Conservation (phyloP, 2,888 invertebrate genomes). For the Cheilosia variabilis region DNA sequence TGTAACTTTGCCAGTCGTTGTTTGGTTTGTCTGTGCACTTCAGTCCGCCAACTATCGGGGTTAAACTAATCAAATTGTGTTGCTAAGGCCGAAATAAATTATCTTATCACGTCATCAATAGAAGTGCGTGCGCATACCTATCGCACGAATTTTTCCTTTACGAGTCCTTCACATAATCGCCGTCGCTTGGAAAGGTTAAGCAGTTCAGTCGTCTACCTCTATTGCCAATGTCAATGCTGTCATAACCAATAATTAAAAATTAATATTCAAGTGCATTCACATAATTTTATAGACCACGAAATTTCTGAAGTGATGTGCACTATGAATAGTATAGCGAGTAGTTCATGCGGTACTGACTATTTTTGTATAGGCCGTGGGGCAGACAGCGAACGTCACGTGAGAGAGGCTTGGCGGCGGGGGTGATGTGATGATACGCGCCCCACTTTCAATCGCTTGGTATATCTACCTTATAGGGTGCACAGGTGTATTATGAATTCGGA, state of each 20-base stretch:
- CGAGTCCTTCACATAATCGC: constrained; percentile 56
- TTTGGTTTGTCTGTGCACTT: not conserved
- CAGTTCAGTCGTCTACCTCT: constrained; percentile 51
- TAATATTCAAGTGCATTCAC: constrained; percentile 70
- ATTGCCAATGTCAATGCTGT: constrained; percentile 50
- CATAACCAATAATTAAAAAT: constrained; percentile 69
- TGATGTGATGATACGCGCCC: constrained; percentile 1
- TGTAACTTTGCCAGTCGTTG: constrained; percentile 33
- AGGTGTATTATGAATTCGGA: constrained; percentile 27
- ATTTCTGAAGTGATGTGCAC: constrained; percentile 29
- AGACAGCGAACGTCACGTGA: constrained; percentile 17
- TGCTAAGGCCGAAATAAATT: constrained; percentile 43
- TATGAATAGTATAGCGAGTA: constrained; percentile 20
- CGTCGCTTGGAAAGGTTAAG: constrained; percentile 54
- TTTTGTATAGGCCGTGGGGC: constrained; percentile 10
- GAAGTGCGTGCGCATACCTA: constrained; percentile 46
- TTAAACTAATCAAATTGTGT: constrained; percentile 47
- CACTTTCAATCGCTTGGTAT: not conserved
- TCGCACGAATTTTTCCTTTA: constrained; percentile 22
- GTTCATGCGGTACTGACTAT: constrained; percentile 15
- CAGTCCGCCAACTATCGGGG: constrained; percentile 36
- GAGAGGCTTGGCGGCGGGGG: not conserved
- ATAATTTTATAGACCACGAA: constrained; percentile 60
- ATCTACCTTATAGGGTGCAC: too few species aligned
- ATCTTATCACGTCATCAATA: constrained; percentile 39